phyloP scores from a whole-genome alignment of 2,888 invertebrate species.

The Tipula confusa region DNA sequence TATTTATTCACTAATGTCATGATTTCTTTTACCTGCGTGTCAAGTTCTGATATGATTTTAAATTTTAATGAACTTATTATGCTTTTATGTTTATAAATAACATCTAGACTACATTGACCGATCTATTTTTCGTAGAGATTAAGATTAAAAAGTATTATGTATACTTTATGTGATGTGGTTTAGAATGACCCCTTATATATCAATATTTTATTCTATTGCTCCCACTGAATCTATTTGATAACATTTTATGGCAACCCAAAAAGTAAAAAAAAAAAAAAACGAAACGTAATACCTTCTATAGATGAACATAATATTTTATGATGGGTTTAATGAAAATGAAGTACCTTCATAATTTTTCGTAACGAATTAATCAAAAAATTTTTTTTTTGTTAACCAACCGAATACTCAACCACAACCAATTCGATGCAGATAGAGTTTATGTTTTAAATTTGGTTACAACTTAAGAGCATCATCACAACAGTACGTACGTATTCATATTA shows the following conservation, averaged over 20 bases:
- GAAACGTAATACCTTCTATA: background rate
- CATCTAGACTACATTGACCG: no score
- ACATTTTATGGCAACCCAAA: background rate
- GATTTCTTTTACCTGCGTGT: no score
- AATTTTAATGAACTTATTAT: no score
- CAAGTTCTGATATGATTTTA: no score
- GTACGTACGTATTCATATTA: background rate
- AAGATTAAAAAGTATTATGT: no score
- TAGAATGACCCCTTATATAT: no score
- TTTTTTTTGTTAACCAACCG: background rate
- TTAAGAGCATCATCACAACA: background rate
- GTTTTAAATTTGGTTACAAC: no score
- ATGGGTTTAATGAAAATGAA: conserved; percentile 3
- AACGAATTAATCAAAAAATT: background rate
- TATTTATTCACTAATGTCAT: no score
- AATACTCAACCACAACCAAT: background rate
- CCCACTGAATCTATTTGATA: background rate
- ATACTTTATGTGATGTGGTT: no score
- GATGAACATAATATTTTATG: conserved; percentile 12
- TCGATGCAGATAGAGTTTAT: background rate
- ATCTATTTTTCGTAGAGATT: no score
- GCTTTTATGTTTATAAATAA: no score
- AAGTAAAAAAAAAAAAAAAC: background rate
- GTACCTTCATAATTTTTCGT: background rate
- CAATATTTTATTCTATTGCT: background rate